Evolutionary conservation across 1,140 invertebrate species (phyloP).

Genomic region (Dryas iulia): DNA sequence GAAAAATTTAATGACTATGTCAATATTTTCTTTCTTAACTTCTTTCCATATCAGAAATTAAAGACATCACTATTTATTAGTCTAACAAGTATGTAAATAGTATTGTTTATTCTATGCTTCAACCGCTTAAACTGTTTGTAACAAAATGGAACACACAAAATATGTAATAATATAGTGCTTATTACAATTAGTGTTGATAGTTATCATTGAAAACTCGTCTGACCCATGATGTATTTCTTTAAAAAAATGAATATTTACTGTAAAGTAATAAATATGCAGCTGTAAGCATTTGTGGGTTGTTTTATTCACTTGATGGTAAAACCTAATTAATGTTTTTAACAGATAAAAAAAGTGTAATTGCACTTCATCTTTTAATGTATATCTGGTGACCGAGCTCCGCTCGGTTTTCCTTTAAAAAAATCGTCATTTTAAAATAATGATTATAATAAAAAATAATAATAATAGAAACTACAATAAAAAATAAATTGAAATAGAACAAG

Average conservation of each 20-base stretch:
- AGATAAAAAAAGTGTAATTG: too few relatives aligned
- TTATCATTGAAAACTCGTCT: background rate
- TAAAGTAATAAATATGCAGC: background rate
- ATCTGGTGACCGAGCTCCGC: too few relatives aligned
- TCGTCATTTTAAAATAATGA: too few relatives aligned
- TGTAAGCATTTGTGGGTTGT: too few relatives aligned
- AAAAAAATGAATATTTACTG: background rate
- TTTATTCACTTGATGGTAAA: too few relatives aligned
- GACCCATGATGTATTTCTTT: background rate
- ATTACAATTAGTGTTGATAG: background rate
- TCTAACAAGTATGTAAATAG: background rate
- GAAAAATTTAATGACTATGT: background rate
- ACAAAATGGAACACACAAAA: background rate
- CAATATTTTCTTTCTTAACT: constrained; percentile 4
- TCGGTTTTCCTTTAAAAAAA: too few relatives aligned
- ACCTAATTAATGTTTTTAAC: too few relatives aligned
- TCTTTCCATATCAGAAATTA: background rate
- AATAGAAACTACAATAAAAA: too few relatives aligned
- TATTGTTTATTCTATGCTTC: background rate
- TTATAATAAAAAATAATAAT: too few relatives aligned
- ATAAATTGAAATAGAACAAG: too few relatives aligned
- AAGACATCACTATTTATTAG: background rate
- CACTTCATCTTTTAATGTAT: too few relatives aligned
- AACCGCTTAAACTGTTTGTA: too few relatives aligned
- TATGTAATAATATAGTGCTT: background rate